Base-by-base conservation (phyloP, 2,888 invertebrate species). In the Synanthedon tipuliformis region DNA sequence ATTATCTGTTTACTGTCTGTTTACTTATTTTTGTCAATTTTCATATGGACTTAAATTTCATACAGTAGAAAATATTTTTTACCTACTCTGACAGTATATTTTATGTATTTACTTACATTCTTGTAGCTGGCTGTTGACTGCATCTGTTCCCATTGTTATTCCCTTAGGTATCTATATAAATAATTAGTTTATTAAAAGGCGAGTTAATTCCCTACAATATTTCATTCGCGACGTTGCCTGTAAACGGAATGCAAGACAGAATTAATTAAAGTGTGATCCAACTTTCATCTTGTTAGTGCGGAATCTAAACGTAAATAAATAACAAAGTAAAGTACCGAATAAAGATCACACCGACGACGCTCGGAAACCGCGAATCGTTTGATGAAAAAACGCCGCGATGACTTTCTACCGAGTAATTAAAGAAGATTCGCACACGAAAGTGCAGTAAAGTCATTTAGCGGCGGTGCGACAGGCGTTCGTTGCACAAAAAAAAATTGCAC, bases 381-480 rank as follows among this genome's bases (percentile, higher is more conserved):
- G 64, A 64, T 66, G 58, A 71, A 78, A 78, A 81, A 79, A 78
- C 64, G 65, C 66, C 57, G 67, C 65, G 61, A 62, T 64, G 64
- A 82, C 84, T 86, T 84, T 85, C 85, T 83, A 84, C 69, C 41
- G 63, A 64, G 73, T 71, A 83, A 85, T 85, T 85, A 83, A 23
- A 23, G 75, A 80, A 81, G 81, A 85, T 83, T 79, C 79, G 74
- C 73, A 77, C 84, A 86, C 84, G 84, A 83, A 79, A 84, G 75
- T 80, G 75, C 73, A 64, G 59, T 56, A 54, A 60, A 65, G 64
- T 61, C 68, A 70, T 71, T 69, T 64, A 66, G 64, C 59, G 59
- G 56, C 60, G 61, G 57, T 62, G 65, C 69, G 66, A 60, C 41
- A 41, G 27, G n/a, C 12, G 48, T 27, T 15, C 23, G 41, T n/a